Conservation (phyloP, 2,113 vertebrate species). For the Trachemys scripta region DNA sequence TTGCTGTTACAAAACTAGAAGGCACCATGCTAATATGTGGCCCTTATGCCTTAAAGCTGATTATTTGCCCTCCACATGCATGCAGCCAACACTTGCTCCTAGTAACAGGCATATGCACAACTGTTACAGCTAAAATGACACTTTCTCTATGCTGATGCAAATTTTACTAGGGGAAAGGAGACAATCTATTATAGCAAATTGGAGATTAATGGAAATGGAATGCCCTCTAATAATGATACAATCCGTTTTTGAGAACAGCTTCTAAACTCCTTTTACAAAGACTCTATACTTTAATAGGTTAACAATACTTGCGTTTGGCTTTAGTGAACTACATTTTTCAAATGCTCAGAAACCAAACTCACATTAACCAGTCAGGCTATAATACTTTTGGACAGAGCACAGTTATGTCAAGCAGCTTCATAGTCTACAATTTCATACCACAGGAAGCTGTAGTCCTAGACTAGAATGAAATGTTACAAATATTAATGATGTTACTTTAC, state of each 20-base stretch:
- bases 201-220: no score
- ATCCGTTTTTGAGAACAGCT: background rate
- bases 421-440: background rate
- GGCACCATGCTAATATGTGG: background rate
- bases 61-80: background rate
- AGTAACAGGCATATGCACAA: background rate
- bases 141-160: background rate
- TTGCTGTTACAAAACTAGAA: background rate
- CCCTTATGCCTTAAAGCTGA: rapidly evolving
- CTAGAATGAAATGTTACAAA: rapidly evolving
- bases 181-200: background rate
- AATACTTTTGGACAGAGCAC: conserved; percentile 21
- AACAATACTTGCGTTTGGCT: background rate
- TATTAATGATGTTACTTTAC: background rate
- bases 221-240: background rate
- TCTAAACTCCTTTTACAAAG: background rate
- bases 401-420: conserved; percentile 3
- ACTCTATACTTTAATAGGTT: background rate
- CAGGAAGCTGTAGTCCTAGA: background rate
- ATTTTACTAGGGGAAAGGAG: background rate
- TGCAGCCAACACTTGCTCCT: background rate
- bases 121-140: rapidly evolving
- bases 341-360: conserved; percentile 29
- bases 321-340: conserved; percentile 8
- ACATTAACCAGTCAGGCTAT: background rate